phyloP scores from a whole-genome alignment of 2,113 vertebrate genomes.

The Microtus montanus region DNA sequence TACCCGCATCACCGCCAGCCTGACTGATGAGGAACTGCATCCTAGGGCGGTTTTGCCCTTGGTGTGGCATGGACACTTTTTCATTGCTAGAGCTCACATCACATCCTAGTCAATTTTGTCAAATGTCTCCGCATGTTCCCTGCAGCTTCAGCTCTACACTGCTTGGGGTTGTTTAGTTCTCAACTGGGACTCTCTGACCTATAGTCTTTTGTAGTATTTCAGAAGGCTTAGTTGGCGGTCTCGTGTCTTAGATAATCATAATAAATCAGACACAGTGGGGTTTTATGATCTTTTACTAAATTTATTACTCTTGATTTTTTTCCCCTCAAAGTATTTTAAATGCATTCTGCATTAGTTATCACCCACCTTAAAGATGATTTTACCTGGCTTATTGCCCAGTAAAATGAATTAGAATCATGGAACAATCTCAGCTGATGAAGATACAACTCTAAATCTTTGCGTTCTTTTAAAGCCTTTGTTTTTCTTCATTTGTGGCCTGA shows the following conservation, averaged over 20 bases:
- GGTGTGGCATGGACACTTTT: constrained; percentile 19
- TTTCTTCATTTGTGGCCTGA: constrained; percentile 53
- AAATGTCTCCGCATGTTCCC: background rate
- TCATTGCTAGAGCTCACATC: constrained; percentile 26
- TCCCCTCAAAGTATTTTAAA: constrained; percentile 13
- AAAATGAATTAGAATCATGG: constrained; percentile 54
- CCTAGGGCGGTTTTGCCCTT: constrained; percentile 28
- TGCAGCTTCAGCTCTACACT: background rate
- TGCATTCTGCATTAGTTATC: constrained; percentile 17
- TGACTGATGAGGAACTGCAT: constrained; percentile 22
- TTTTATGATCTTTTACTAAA: background rate
- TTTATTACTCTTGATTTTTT: background rate
- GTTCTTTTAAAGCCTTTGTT: constrained; percentile 30
- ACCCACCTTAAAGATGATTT: constrained; percentile 24
- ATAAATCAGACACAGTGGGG: background rate
- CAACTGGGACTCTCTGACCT: background rate
- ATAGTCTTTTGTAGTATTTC: background rate
- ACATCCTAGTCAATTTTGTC: constrained; percentile 18
- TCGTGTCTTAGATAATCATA: constrained; percentile 1
- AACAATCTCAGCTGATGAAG: constrained; percentile 46
- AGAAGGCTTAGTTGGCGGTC: background rate
- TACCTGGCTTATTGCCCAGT: constrained; percentile 1
- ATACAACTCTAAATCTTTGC: constrained; percentile 43
- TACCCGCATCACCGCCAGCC: background rate
- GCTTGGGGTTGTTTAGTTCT: background rate